These are phyloP conservation scores for Malacoctenus gilli DNA, from an alignment of 2,797 vertebrate species.

Conservation along the genomic window DNA sequence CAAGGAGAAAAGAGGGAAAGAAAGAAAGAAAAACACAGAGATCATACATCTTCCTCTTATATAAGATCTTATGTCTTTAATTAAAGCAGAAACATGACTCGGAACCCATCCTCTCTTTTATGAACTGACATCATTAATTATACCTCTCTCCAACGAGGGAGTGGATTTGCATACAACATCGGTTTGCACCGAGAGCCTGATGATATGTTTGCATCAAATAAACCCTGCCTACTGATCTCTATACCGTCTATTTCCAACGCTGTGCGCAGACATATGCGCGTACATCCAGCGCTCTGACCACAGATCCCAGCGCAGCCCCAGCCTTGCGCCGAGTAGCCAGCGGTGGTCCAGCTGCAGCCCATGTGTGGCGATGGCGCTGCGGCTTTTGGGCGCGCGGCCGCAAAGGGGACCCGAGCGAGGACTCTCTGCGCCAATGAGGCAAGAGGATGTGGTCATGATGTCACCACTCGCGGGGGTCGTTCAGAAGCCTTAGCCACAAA, in stretches of 20 bases:
- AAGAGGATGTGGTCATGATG: conserved; percentile 84
- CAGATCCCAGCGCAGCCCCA: conserved; percentile 64
- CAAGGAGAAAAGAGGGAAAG: conserved; percentile 42
- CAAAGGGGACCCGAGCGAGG: conserved; percentile 72
- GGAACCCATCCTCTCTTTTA: conserved; percentile 71
- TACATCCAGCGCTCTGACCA: conserved; percentile 63
- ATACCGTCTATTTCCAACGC: conserved; percentile 74
- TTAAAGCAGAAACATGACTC: conserved; percentile 73
- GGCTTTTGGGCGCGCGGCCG: conserved; percentile 78
- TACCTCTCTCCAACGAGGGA: conserved; percentile 77
- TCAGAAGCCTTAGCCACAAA: conserved; percentile 79
- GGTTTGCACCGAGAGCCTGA: conserved; percentile 82
- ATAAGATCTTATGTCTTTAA: conserved; percentile 76
- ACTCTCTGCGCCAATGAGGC: conserved; percentile 70
- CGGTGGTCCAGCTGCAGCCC: conserved; percentile 84
- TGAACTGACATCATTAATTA: conserved; percentile 82
- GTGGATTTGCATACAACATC: conserved; percentile 84
- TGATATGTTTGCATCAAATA: conserved; percentile 93
- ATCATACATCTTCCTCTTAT: conserved; percentile 72
- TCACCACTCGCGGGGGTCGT: conserved; percentile 77
- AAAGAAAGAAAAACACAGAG: conserved; percentile 50
- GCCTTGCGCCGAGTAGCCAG: conserved; percentile 72
- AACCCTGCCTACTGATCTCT: conserved; percentile 84
- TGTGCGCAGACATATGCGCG: conserved; percentile 71
- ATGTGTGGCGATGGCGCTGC: conserved; percentile 78